Conservation (phyloP, 2,113 vertebrate species). For the Elephantulus edwardii region DNA sequence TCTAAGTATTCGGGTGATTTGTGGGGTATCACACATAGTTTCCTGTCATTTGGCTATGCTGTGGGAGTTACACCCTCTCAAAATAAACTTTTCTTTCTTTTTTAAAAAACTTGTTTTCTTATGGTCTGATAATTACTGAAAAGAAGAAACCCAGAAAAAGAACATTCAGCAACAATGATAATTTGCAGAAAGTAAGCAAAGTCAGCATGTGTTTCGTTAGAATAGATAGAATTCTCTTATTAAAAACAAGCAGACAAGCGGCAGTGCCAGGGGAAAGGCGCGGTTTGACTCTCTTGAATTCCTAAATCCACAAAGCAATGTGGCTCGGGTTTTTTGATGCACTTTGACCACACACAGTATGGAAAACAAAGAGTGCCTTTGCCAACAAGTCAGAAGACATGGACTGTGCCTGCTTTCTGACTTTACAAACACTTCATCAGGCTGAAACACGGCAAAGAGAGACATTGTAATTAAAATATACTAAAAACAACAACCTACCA, state of each 20-base stretch:
- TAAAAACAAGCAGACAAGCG: conserved; percentile 70
- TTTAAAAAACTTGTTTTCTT: conserved; percentile 67
- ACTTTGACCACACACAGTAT: background rate
- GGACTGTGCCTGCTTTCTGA: conserved; percentile 38
- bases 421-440: conserved; percentile 71
- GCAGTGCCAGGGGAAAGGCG: conserved; percentile 61
- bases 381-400: conserved; percentile 44
- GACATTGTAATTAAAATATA: conserved; percentile 80
- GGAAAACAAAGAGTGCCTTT: conserved; percentile 22
- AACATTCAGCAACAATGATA: conserved; percentile 57
- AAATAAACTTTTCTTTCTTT: no score
- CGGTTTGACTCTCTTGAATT: conserved; percentile 70
- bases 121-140: conserved; percentile 53
- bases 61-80: conserved; percentile 16
- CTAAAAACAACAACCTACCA: conserved; percentile 70
- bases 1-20: conserved; percentile 50
- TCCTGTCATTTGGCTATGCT: conserved; percentile 64
- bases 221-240: conserved; percentile 55
- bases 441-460: conserved; percentile 26
- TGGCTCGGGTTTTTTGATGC: background rate
- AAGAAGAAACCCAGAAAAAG: conserved; percentile 61
- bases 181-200: conserved; percentile 74
- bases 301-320: conserved; percentile 58
- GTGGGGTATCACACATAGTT: conserved; percentile 46
- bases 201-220: conserved; percentile 48